A percentile compares a stretch with the other conserved stretches of the same genome.
phyloP scores from a whole-genome alignment of 2,113 vertebrate species.

The Pseudorectes ferrugineus region DNA sequence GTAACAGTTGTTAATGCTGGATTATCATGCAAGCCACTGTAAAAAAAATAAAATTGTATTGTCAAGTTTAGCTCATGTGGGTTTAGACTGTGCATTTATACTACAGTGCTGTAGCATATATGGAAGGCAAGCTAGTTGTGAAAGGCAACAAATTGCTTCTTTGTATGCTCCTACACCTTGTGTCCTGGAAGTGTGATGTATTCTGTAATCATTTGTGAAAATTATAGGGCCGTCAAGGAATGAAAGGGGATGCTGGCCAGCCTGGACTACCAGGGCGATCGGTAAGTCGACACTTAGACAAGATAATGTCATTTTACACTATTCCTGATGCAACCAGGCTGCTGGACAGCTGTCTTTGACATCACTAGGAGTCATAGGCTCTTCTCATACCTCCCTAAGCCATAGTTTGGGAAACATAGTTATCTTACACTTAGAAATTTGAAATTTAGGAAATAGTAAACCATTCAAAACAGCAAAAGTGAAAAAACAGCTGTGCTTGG shows the following conservation, averaged over 20 bases:
- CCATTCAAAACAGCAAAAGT: neutral
- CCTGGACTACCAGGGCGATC: constrained; percentile 86
- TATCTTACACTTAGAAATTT: neutral
- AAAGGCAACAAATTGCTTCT: neutral
- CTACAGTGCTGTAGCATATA: neutral
- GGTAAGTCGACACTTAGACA: constrained; percentile 36
- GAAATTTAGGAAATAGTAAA: neutral
- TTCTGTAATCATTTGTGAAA: neutral
- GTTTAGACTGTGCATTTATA: neutral
- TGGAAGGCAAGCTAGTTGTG: neutral
- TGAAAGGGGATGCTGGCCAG: constrained; percentile 91
- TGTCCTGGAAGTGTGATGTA: neutral
- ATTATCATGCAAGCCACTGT: neutral
- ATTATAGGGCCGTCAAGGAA: constrained; percentile 89
- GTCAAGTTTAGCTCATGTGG: neutral
- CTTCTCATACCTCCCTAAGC: neutral
- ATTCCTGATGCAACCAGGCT: neutral
- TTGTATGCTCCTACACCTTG: neutral
- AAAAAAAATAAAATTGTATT: neutral
- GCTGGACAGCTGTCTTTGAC: neutral
- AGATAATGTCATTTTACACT: neutral
- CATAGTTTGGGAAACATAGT: neutral
- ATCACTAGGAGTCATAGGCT: neutral
- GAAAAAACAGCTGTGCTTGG: neutral
- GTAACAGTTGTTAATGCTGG: neutral